A percentile compares a stretch with the other conserved stretches of the same genome.
phyloP scores from a whole-genome alignment of 2,888 invertebrate species.

The Clistopyga incitator region DNA sequence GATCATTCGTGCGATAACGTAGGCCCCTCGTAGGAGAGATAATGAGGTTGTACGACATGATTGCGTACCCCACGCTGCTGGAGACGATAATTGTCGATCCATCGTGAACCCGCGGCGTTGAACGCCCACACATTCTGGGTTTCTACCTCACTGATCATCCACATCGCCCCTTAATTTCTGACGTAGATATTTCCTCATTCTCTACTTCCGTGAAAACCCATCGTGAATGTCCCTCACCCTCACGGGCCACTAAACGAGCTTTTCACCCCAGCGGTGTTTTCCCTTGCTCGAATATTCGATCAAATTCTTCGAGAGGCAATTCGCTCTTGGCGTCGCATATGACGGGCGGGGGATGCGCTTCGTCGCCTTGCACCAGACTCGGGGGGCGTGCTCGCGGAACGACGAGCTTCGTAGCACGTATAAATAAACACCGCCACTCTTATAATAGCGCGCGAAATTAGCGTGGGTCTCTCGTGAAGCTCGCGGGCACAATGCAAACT shows the following conservation, averaged over 20 bases:
- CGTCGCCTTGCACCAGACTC: constrained; percentile 51
- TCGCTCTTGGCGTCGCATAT: constrained; percentile 42
- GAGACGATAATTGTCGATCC: constrained; percentile 66
- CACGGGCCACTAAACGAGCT: constrained; percentile 9
- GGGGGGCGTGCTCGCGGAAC: not conserved
- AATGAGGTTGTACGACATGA: constrained; percentile 72
- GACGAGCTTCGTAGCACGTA: constrained; percentile 64
- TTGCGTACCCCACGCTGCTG: constrained; percentile 59
- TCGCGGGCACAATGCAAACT: constrained; percentile 55
- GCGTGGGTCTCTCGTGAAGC: constrained; percentile 74
- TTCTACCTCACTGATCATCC: constrained; percentile 38
- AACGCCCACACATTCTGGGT: constrained; percentile 16
- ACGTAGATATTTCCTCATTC: not conserved
- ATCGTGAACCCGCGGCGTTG: constrained; percentile 35
- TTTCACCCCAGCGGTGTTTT: constrained; percentile 20
- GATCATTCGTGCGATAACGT: constrained; percentile 50
- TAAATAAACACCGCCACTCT: constrained; percentile 78
- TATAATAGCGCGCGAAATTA: constrained; percentile 79
- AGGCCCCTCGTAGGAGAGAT: constrained; percentile 63
- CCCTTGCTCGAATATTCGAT: constrained; percentile 46
- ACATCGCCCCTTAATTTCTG: not conserved
- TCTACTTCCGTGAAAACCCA: constrained; percentile 20
- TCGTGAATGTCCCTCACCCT: constrained; percentile 20
- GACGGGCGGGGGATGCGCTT: constrained; percentile 43
- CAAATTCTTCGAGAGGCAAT: constrained; percentile 41